phyloP scores from a whole-genome alignment of 2,797 vertebrate species.

The Tenualosa thibaudeaui region DNA sequence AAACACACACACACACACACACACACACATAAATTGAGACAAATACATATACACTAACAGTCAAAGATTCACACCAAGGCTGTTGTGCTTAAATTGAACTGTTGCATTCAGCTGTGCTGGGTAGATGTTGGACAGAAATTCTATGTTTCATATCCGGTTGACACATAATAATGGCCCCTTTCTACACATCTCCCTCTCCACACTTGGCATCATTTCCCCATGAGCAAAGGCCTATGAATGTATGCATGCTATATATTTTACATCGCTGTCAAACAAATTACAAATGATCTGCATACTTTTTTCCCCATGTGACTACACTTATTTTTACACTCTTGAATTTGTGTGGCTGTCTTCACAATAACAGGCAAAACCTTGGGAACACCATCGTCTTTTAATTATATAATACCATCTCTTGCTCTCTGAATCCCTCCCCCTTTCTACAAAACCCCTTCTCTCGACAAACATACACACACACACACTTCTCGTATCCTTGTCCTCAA shows the following conservation, averaged over 20 bases:
- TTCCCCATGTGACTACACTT: constrained; percentile 31
- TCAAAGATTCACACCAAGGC: background rate
- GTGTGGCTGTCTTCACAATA: constrained; percentile 71
- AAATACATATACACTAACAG: background rate
- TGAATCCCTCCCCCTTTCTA: constrained; percentile 55
- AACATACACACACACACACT: constrained; percentile 61
- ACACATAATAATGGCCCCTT: background rate
- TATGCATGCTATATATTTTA: constrained; percentile 4
- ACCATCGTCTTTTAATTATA: constrained; percentile 78
- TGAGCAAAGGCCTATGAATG: background rate
- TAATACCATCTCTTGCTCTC: constrained; percentile 61
- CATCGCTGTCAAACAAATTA: constrained; percentile 22
- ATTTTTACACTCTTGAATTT: constrained; percentile 64
- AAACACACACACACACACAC: background rate
- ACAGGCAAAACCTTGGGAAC: constrained; percentile 65
- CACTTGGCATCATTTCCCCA: background rate
- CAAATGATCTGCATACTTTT: constrained; percentile 16
- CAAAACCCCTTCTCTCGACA: constrained; percentile 74
- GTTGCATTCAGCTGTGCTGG: background rate
- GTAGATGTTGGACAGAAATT: background rate
- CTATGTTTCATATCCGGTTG: background rate
- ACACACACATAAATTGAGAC: background rate
- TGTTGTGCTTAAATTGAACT: background rate
- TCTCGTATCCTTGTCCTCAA: constrained; percentile 42
- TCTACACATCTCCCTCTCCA: background rate